Evolutionary conservation across 2,888 invertebrate genomes (phyloP), one percentile per base, ranked within the genome.

Genomic region (Epistrophe eligans): DNA sequence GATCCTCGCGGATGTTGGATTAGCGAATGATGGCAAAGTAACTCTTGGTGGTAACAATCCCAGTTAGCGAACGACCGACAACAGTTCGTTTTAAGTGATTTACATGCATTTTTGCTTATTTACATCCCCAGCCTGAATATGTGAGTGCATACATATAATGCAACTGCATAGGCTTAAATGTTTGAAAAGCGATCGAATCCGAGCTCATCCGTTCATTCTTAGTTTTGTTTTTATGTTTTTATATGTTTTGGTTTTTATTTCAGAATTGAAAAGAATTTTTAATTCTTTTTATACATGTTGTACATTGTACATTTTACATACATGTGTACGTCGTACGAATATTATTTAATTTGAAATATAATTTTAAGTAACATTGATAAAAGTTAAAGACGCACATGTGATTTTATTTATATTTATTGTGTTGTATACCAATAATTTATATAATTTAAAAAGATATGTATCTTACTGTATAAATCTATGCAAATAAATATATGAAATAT

Each of bases 101-200:
- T 87, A 87, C 87, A 87, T 87, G 87, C 79, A 79, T 87, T 87
- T 87, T 70, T 87, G 83, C 87, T 87, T 87, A 83, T 83, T 87
- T 87, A 87, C 83, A 83, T 83, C 79, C 83, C 38, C 38, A 28
- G 11, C 40, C 40, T 13, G 24, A 79, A 74, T 76, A 74, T 82
- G 74, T 76, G 79, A 64, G 74, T 76, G 64, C 62, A 52, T 55
- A 52, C 62, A 52, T 55, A 52, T 52, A 52, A 71, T 81, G 66
- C 24, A 24, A 13, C 4, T 13, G 28, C 28, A 50, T 43, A 35
- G 13, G 72, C 35, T 35, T 83, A 72, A 79, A 67, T 83, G 83
- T 79, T 77, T 72, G 66, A 79, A 83, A 45, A 87, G 24, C 60
- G 52, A 83, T 71, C 67, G 60, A 55, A 72, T 67, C 52, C 45